phyloP scores from a whole-genome alignment of 2,888 invertebrate species.

The Teleiodes luculella region DNA sequence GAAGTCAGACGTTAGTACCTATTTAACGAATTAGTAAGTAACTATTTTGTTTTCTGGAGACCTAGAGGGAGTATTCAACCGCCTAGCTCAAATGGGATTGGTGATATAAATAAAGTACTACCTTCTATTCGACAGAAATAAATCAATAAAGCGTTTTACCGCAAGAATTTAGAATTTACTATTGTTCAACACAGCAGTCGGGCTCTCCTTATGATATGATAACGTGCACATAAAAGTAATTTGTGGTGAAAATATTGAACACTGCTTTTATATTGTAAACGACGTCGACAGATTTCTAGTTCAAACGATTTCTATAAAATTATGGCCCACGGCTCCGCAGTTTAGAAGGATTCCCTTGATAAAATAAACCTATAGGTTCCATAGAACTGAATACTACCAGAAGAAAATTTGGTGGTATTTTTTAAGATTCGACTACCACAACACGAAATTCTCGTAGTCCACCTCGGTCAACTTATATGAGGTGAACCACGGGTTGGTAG shows the following conservation, averaged over 20 bases:
- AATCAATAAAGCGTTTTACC: neutral
- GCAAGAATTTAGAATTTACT: neutral
- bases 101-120: too few species aligned
- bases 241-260: constrained; percentile 43
- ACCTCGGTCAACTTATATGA: too few species aligned
- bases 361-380: too few species aligned
- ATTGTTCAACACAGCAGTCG: constrained; percentile 6
- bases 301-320: constrained; percentile 56
- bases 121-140: neutral
- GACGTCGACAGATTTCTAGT: constrained; percentile 33
- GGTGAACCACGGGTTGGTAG: too few species aligned
- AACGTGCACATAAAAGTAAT: constrained; percentile 36
- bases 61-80: too few species aligned
- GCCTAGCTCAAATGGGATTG: neutral
- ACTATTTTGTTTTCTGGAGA: too few species aligned
- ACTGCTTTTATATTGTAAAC: constrained; percentile 38
- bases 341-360: constrained; percentile 34
- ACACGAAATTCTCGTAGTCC: too few species aligned
- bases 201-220: constrained; percentile 24
- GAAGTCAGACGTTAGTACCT: too few species aligned
- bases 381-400: too few species aligned
- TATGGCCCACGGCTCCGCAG: constrained; percentile 33
- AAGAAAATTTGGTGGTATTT: too few species aligned
- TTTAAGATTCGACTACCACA: too few species aligned
- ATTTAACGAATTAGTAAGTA: too few species aligned